Conservation (phyloP, 2,888 invertebrate species). For the Synergus japonicus region DNA sequence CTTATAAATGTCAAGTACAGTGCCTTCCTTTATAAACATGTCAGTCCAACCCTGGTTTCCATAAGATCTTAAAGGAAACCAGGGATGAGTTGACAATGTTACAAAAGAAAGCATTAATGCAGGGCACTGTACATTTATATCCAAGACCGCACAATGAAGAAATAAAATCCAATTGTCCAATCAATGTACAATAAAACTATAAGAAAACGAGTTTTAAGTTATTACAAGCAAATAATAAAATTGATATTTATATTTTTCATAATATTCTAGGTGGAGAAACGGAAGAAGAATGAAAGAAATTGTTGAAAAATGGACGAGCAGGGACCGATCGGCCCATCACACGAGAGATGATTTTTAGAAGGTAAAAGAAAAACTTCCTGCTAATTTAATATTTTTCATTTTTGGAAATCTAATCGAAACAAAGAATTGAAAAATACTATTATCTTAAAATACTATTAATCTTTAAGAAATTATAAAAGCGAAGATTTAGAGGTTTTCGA, state of each 20-base stretch:
- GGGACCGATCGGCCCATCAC: conserved; percentile 71
- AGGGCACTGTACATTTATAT: no score
- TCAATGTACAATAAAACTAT: background rate
- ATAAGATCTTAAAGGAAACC: no score
- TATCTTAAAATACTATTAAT: background rate
- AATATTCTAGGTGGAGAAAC: conserved; percentile 60
- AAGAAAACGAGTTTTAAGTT: background rate
- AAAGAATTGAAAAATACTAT: background rate
- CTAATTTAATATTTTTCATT: no score
- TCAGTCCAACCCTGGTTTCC: no score
- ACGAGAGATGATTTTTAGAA: conserved; percentile 76
- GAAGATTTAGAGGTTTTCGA: background rate
- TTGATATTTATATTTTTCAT: conserved; percentile 37
- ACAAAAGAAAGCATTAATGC: no score
- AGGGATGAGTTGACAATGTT: no score
- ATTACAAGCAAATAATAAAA: background rate
- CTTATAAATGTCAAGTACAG: no score
- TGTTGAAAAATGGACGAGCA: conserved; percentile 64
- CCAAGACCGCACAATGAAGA: no score
- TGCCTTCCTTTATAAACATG: no score
- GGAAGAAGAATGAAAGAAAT: conserved; percentile 68
- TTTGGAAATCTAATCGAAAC: no score
- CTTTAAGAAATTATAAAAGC: background rate
- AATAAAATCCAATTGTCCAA: no score
- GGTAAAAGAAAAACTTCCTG: conserved; percentile 60